Conservation (phyloP, 1,140 invertebrate genomes). For the Metaphire vulgaris region DNA sequence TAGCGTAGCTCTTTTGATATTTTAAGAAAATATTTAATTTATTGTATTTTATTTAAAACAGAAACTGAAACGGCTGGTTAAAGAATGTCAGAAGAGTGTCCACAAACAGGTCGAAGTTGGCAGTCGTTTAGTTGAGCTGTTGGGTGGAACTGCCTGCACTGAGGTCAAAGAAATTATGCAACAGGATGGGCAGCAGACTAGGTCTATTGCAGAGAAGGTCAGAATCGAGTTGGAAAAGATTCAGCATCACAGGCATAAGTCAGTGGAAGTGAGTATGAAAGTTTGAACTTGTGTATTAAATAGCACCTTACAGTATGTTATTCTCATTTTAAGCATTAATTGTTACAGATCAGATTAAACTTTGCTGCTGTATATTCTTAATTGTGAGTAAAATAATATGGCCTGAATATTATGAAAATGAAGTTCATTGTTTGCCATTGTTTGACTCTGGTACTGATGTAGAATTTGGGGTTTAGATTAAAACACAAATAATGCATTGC, state of each 20-base stretch:
- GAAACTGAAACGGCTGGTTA: conserved; percentile 67
- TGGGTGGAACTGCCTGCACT: conserved; percentile 80
- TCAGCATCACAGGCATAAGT: conserved; percentile 26
- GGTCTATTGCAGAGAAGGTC: conserved; percentile 80
- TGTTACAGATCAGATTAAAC: no score
- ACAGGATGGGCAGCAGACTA: conserved; percentile 84
- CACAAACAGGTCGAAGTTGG: conserved; percentile 84
- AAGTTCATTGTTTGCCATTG: no score
- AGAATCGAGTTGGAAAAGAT: conserved; percentile 15
- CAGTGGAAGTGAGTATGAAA: conserved; percentile 20
- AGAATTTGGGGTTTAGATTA: no score
- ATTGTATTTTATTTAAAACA: conserved; percentile 31
- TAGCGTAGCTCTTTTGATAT: no score
- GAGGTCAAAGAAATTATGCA: conserved; percentile 86
- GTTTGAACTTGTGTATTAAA: conserved; percentile 20
- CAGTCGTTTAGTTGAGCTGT: conserved; percentile 81
- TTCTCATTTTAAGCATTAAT: no score
- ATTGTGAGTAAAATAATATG: no score
- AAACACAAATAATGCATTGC: no score
- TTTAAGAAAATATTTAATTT: no score
- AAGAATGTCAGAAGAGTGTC: conserved; percentile 77
- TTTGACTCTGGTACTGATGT: no score
- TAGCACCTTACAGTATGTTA: background rate
- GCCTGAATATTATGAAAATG: no score
- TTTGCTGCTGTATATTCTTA: no score